Evolutionary conservation across 2,888 invertebrate genomes (phyloP), one percentile per base, ranked within the genome.

Genomic region (Tetranychus truncatus): DNA sequence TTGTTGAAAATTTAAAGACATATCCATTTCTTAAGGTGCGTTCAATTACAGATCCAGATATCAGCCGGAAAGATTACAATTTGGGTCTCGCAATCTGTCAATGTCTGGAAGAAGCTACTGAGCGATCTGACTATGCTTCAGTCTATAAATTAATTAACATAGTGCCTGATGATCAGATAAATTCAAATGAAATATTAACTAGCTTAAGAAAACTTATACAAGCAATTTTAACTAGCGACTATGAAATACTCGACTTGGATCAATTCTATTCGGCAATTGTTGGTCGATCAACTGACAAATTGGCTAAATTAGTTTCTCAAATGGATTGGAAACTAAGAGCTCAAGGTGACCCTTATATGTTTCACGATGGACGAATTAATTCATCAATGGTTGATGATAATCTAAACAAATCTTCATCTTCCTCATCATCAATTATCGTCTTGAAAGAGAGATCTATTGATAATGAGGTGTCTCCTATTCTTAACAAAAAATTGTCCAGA

Each of bases 111-210:
- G 67, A 67, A 21, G 11, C 24, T 18, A 8, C 6, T 21, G 67
- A 67, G 9, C 20, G 24, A 67, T 55, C 55, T 55, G 24, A 67
- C 44, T 72, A 45, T 72, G 18, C 11, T 45, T 45, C n/a, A 45
- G 34, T 72, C 9, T 72, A 34, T 20, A 45, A 72, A 15, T 45
- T 76, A 5, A 65, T 76, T 34, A 46, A 67, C 46, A 24, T 76
- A 66, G 71, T 74, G 34, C 75, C 76, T 2, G 75, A 76, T 67
- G 44, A 74, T 45, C 71, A 75, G n/a, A 20, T 76, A 24, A 24
- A 72, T 18, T 44, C 18, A 66, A 71, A 75, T 46, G 72, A 74
- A n/a, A n/a, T 73, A 15, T 34, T 45, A 15, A 72, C 20, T 18
- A 8, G n/a, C 24, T 55, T 73, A 8, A 72, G 11, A 72, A 73